Percentiles rank a stretch among this genome's conserved stretches.
These are phyloP conservation scores for Rhabdomys pumilio DNA, from an alignment of 2,797 vertebrate species.

Conservation along the genomic window DNA sequence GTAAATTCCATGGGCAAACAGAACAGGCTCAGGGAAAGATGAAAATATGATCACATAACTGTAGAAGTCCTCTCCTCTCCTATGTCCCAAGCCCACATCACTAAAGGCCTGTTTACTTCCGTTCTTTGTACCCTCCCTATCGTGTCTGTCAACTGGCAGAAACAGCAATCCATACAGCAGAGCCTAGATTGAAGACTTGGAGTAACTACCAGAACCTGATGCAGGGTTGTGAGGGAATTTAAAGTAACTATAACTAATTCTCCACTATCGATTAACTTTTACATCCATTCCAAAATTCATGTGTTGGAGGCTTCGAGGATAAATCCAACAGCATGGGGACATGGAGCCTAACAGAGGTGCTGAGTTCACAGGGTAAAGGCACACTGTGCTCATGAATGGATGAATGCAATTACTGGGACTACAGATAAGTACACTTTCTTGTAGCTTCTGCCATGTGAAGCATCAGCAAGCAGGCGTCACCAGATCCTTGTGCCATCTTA, in stretches of 20 bases:
- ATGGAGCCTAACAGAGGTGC: background rate
- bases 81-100: rapidly evolving
- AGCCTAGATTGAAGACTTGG: background rate
- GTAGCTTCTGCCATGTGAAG: background rate
- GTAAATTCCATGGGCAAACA: background rate
- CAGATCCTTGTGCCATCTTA: background rate
- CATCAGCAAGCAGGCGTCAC: background rate
- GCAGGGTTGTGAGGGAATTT: background rate
- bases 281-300: background rate
- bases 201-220: background rate
- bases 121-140: background rate
- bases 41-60: background rate
- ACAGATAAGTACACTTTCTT: background rate
- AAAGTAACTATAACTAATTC: background rate
- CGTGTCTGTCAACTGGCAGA: background rate
- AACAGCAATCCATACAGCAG: background rate
- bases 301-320: background rate
- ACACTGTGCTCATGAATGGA: background rate
- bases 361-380: background rate
- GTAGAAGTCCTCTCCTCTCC: background rate
- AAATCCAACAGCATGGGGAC: too few species aligned
- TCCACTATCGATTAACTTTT: background rate
- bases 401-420: background rate
- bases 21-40: background rate
- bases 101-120: background rate